phyloP scores from a whole-genome alignment of 2,888 invertebrate genomes.

The Microplitis manilae region DNA sequence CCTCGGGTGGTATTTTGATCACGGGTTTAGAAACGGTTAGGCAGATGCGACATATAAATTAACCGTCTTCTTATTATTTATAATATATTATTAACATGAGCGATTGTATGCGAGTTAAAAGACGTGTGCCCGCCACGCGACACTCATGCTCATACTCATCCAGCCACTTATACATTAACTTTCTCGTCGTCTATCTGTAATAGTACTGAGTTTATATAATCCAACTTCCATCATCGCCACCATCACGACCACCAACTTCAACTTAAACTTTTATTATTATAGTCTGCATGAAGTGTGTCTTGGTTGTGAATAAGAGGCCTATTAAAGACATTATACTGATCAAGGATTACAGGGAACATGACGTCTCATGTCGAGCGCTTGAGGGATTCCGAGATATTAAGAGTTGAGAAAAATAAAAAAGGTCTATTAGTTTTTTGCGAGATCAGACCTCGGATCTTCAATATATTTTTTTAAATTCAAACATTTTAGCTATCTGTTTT shows the following conservation, averaged over 20 bases:
- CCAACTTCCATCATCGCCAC: no score
- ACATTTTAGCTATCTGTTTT: no score
- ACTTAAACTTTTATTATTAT: no score
- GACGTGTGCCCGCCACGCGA: conserved; percentile 61
- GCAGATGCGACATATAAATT: conserved; percentile 61
- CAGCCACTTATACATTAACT: background rate
- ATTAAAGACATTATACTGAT: background rate
- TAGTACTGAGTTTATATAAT: no score
- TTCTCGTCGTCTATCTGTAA: background rate
- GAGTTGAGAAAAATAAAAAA: conserved; percentile 2
- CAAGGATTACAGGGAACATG: conserved; percentile 27
- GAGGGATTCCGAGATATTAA: background rate
- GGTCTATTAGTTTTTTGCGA: background rate
- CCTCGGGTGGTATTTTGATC: conserved; percentile 48
- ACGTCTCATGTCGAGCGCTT: conserved; percentile 27
- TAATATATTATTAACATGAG: no score
- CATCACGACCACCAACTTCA: no score
- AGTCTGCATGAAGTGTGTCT: no score
- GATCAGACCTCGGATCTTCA: no score
- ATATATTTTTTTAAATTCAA: no score
- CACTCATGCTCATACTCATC: conserved; percentile 40
- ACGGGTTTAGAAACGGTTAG: conserved; percentile 61
- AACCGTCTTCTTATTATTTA: background rate
- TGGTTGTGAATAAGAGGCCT: background rate
- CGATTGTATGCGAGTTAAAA: background rate